Conservation (phyloP, 2,888 invertebrate species). For the Syrphus vitripennis region DNA sequence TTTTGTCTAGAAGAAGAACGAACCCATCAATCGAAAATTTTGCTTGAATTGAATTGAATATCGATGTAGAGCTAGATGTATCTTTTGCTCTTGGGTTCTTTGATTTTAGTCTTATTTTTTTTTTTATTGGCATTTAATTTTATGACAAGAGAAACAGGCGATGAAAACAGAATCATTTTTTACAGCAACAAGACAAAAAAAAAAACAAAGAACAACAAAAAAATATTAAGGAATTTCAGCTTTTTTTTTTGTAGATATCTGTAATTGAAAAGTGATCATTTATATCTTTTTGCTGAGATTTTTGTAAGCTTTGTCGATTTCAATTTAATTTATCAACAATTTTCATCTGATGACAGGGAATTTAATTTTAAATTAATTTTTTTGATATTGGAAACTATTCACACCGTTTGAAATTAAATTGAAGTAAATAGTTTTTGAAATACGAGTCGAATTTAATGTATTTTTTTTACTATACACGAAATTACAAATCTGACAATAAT, state of each 20-base stretch:
- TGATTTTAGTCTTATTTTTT: slow-evolving; percentile 25
- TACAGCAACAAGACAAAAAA: background rate
- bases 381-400: background rate
- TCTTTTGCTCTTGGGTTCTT: slow-evolving; percentile 28
- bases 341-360: slow-evolving; percentile 45
- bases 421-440: no score
- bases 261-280: slow-evolving; percentile 61
- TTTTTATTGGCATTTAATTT: slow-evolving; percentile 61
- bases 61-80: background rate
- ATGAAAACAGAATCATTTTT: slow-evolving; percentile 21
- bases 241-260: slow-evolving; percentile 19
- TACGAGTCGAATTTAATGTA: no score
- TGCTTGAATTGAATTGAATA: slow-evolving; percentile 15
- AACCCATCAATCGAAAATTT: slow-evolving; percentile 14
- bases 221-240: background rate
- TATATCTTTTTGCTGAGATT: slow-evolving; percentile 19
- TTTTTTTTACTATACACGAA: no score
- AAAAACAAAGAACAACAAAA: background rate
- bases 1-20: background rate
- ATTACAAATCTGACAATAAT: background rate
- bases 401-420: slow-evolving; percentile 29
- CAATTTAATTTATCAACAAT: slow-evolving; percentile 13
- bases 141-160: slow-evolving; percentile 38
- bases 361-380: slow-evolving; percentile 68
- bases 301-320: background rate